Percentiles rank a stretch among this genome's conserved stretches.
Conservation (phyloP, 2,888 invertebrate species). For the Hyposoter dolosus region DNA sequence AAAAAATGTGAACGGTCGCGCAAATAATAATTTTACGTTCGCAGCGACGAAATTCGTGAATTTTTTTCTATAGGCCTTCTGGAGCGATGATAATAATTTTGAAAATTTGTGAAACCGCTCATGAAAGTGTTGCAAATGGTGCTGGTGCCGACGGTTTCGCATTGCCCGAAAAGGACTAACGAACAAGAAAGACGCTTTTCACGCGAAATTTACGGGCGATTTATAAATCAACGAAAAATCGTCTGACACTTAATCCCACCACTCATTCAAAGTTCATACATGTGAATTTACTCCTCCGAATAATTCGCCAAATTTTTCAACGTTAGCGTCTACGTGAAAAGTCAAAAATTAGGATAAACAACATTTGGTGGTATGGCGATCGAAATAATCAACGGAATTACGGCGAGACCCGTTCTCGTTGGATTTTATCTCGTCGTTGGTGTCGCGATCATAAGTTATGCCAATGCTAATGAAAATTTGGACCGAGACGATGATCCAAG, state of each 20-base stretch:
- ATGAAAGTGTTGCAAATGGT: conserved; percentile 26
- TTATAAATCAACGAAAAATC: conserved; percentile 20
- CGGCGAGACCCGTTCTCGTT: conserved; percentile 79
- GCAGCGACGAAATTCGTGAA: conserved; percentile 2
- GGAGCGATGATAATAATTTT: conserved; percentile 60
- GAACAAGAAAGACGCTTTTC: conserved; percentile 31
- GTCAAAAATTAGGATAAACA: conserved; percentile 11
- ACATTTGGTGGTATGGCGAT: conserved; percentile 79
- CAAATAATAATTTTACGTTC: conserved; percentile 2
- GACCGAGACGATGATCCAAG: conserved; percentile 82
- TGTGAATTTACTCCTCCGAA: neutral
- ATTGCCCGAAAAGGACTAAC: conserved; percentile 57
- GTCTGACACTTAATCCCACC: conserved; percentile 11
- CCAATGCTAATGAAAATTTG: conserved; percentile 81
- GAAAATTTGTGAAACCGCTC: conserved; percentile 28
- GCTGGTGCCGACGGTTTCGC: conserved; percentile 28
- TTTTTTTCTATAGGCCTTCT: neutral
- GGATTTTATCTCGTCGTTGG: conserved; percentile 76
- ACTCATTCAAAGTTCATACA: neutral
- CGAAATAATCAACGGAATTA: conserved; percentile 76
- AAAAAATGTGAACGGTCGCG: neutral
- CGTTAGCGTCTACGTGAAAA: neutral
- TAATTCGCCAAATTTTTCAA: conserved; percentile 17
- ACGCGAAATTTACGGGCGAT: neutral
- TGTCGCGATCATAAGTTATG: conserved; percentile 75